A percentile compares a stretch with the other conserved stretches of the same genome.
phyloP scores from a whole-genome alignment of 2,888 invertebrate species.

The Antitype chi region DNA sequence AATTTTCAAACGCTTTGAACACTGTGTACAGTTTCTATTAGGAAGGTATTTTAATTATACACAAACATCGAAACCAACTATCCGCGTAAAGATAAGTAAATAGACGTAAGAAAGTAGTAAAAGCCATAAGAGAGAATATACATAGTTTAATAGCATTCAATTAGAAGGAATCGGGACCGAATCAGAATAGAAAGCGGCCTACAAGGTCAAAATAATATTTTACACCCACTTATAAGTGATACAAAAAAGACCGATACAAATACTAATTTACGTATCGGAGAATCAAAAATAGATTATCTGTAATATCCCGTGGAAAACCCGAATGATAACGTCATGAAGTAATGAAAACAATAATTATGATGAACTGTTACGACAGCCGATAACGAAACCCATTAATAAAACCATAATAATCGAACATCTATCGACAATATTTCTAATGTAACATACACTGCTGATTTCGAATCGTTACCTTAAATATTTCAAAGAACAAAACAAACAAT shows the following conservation, averaged over 20 bases:
- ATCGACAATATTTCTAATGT: constrained; percentile 18
- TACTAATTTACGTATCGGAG: constrained; percentile 20
- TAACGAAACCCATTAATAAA: constrained; percentile 70
- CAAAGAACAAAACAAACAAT: constrained; percentile 61
- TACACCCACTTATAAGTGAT: constrained; percentile 7
- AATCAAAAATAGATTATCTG: constrained; percentile 55
- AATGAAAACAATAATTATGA: constrained; percentile 70
- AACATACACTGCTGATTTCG: constrained; percentile 55
- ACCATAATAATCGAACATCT: constrained; percentile 46
- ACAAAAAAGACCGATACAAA: constrained; percentile 3
- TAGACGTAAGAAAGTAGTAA: constrained; percentile 45
- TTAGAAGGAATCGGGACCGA: constrained; percentile 26
- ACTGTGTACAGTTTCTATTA: constrained; percentile 3
- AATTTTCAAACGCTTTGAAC: constrained; percentile 22
- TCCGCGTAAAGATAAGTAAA: constrained; percentile 34
- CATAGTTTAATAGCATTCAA: constrained; percentile 33
- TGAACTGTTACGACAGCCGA: constrained; percentile 70
- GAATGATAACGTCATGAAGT: constrained; percentile 65
- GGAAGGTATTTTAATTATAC: constrained; percentile 35
- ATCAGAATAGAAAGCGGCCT: constrained; percentile 49
- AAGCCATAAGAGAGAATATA: constrained; percentile 25
- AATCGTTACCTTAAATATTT: constrained; percentile 22
- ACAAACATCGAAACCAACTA: constrained; percentile 27
- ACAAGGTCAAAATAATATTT: constrained; percentile 38
- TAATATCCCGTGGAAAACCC: constrained; percentile 60